Base-by-base conservation (phyloP, 37 sponge, comb jelly and placozoan genomes). In the Ephydatia muelleri region DNA sequence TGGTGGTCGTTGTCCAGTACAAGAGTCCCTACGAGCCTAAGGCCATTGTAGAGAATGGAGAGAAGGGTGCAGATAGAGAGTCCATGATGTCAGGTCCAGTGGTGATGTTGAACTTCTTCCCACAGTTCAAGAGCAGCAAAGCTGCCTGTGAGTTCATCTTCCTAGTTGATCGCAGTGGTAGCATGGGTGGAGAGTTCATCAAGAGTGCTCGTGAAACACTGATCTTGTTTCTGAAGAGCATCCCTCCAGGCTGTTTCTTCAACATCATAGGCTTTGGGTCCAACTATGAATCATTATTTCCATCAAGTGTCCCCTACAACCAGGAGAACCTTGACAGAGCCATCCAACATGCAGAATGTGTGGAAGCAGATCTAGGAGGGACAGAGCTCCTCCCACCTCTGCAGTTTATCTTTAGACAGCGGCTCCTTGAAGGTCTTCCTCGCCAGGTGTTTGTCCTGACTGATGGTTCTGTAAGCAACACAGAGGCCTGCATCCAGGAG, bases 181-280 rank as follows among this genome's bases (percentile, higher is more conserved):
- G 83, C 31, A 93, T 93, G 93, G 64, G 85, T 30, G 93, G 93
- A 26, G 33, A 27, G 2, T 79, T 39, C 68, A 93, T 93, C 70
- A 33, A 68, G 34, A 74, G 81, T 32, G 89, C 89, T 21, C 21
- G 77, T 31, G 84, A 88, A 47, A 76, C 93, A 2, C 84, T 93
- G 21, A 48, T 81, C 21, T 73, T 89, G 13, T 93, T 89, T 48
- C 80, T 89, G 16, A 89, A 89, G 70, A 83, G 87, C 49, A 31
- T 93, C n/a, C 90, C 90, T 43, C 74, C 86, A 38, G 87, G 82
- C 5, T 75, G 84, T 31, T 83, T 38, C 70, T 89, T 93, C 84
- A 93, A 93, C 87, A 93, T 93, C 67, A 48, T 89, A 12, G 87
- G 94, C 9, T 93, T 93, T 89, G 94, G 94, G 14, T 76, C 79